Evolutionary conservation across 2,113 vertebrate species (phyloP).

Genomic region (Elephantulus edwardii): DNA sequence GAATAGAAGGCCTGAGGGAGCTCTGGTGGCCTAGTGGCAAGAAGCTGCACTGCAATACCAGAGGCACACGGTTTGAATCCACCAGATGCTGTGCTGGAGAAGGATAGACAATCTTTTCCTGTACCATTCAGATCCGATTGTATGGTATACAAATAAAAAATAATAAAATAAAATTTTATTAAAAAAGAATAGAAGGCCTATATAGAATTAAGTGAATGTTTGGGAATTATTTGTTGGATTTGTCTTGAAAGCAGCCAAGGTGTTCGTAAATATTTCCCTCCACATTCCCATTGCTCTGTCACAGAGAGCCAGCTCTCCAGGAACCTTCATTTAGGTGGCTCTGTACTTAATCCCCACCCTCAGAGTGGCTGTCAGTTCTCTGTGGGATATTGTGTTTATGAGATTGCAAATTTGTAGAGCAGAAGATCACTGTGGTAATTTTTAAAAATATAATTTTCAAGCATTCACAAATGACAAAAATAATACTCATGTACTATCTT

Average conservation of each 20-base stretch:
- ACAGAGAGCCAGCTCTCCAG: neutral
- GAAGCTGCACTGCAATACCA: no score
- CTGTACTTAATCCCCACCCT: neutral
- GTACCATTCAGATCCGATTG: no score
- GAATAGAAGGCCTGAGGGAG: neutral
- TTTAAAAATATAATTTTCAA: neutral
- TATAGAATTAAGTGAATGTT: neutral
- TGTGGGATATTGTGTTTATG: neutral
- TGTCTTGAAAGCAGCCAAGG: conserved; percentile 10
- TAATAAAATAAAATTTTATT: no score
- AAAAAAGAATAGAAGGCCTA: no score
- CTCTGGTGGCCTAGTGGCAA: no score
- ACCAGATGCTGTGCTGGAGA: no score
- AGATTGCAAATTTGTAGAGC: neutral
- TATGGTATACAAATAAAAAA: no score
- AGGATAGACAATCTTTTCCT: no score
- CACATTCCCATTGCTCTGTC: neutral
- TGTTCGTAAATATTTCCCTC: neutral
- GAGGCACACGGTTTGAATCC: no score
- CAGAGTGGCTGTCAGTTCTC: neutral
- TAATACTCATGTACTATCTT: neutral
- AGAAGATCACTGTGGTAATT: neutral
- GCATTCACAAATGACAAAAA: neutral
- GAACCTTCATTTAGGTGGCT: neutral
- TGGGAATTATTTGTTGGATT: neutral